These are phyloP conservation scores for Orchestia grillus DNA, from an alignment of 1,140 invertebrate genomes.

Conservation along the genomic window DNA sequence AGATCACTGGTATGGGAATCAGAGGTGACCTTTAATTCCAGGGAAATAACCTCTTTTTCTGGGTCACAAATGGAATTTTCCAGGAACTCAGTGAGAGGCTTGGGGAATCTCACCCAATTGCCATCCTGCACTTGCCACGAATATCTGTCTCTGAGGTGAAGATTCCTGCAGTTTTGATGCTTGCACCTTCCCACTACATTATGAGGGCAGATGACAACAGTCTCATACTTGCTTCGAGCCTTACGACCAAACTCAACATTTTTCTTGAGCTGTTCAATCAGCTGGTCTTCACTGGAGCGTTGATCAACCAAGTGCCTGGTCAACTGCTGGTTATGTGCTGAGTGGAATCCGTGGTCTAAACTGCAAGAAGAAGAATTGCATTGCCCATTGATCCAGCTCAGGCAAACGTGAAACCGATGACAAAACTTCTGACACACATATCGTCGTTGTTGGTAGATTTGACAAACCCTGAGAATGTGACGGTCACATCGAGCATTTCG, in stretches of 20 bases:
- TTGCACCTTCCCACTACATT: slow-evolving; percentile 59
- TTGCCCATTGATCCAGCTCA: slow-evolving; percentile 56
- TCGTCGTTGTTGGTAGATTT: slow-evolving; percentile 60
- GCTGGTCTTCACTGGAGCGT: neutral
- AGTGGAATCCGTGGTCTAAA: slow-evolving; percentile 58
- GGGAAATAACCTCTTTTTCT: neutral
- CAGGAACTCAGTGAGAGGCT: slow-evolving; percentile 54
- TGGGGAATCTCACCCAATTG: slow-evolving; percentile 58
- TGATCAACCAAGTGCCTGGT: neutral
- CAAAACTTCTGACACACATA: slow-evolving; percentile 58
- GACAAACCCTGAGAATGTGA: slow-evolving; percentile 58
- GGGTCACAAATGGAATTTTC: slow-evolving; percentile 61
- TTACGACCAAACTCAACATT: slow-evolving; percentile 45
- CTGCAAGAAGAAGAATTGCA: slow-evolving; percentile 57
- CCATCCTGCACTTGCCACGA: slow-evolving; percentile 59
- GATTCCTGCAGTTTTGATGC: slow-evolving; percentile 54
- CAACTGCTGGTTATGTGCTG: slow-evolving; percentile 58
- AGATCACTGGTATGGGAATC: neutral
- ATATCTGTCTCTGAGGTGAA: slow-evolving; percentile 60
- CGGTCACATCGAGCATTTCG: slow-evolving; percentile 9
- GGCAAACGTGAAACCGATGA: slow-evolving; percentile 62
- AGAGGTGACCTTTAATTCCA: neutral
- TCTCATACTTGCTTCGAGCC: slow-evolving; percentile 25
- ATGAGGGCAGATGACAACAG: slow-evolving; percentile 57
- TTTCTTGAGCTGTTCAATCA: slow-evolving; percentile 34